Evolutionary conservation across 1,140 invertebrate genomes (phyloP).

Genomic region (Belonocnema kinseyi): DNA sequence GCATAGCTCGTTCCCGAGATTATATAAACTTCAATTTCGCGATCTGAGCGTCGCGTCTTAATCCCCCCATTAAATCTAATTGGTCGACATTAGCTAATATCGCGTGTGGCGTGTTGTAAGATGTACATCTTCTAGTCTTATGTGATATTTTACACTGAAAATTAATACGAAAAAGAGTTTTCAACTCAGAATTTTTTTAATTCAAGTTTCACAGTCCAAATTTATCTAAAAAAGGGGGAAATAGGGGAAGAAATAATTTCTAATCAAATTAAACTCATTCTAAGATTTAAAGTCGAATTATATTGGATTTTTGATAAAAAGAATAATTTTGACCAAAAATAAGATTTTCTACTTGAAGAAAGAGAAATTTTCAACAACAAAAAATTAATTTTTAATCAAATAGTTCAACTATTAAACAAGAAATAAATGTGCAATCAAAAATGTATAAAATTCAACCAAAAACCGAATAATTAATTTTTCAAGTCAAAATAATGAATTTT

Average conservation of each 20-base stretch:
- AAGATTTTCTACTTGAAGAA: no score
- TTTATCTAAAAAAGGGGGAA: no score
- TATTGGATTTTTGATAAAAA: no score
- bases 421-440: no score
- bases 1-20: conserved; percentile 28
- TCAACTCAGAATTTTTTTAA: neutral
- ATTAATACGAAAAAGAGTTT: conserved; percentile 21
- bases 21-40: conserved; percentile 65
- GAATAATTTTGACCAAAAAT: no score
- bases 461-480: no score
- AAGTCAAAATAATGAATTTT: no score
- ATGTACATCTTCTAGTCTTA: neutral
- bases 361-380: no score
- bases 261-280: neutral
- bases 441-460: no score
- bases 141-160: neutral
- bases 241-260: neutral
- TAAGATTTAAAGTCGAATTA: neutral
- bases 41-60: conserved; percentile 60
- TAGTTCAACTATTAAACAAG: no score
- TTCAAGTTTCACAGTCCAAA: no score
- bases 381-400: no score
- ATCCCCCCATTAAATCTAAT: conserved; percentile 65
- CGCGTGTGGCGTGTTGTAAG: conserved; percentile 43
- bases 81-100: conserved; percentile 65